Evolutionary conservation across 2,888 invertebrate species (phyloP).

Genomic region (Agrotis ipsilon): DNA sequence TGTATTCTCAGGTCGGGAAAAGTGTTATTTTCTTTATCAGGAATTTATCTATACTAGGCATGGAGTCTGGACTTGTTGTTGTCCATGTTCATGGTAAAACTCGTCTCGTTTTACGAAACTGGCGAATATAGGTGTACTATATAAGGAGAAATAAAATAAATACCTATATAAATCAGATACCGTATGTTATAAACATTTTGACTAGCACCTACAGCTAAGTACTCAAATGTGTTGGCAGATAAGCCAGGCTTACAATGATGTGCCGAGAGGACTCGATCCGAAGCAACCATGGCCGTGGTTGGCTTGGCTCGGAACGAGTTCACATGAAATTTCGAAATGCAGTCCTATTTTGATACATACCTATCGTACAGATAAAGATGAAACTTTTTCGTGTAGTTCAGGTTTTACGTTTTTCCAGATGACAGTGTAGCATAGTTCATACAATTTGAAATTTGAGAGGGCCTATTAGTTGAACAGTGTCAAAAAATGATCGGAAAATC

Average conservation of each 20-base stretch:
- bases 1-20: background rate
- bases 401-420: background rate
- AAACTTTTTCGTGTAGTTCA: background rate
- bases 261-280: background rate
- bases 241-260: constrained; percentile 7
- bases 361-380: background rate
- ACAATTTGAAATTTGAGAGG: too few species aligned
- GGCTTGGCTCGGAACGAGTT: background rate
- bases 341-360: background rate
- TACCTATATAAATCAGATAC: too few species aligned
- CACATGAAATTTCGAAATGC: background rate
- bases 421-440: too few species aligned
- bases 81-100: background rate
- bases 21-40: background rate
- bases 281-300: too few species aligned
- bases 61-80: background rate
- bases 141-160: too few species aligned
- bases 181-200: background rate
- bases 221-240: background rate
- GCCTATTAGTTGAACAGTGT: too few species aligned
- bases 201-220: background rate
- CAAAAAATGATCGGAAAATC: too few species aligned
- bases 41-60: too few species aligned
- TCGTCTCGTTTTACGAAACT: background rate
- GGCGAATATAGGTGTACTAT: too few species aligned